Evolutionary conservation across 2,113 vertebrate genomes (phyloP), one percentile per base, ranked within the genome.

Genomic region (Myotis yumanensis): DNA sequence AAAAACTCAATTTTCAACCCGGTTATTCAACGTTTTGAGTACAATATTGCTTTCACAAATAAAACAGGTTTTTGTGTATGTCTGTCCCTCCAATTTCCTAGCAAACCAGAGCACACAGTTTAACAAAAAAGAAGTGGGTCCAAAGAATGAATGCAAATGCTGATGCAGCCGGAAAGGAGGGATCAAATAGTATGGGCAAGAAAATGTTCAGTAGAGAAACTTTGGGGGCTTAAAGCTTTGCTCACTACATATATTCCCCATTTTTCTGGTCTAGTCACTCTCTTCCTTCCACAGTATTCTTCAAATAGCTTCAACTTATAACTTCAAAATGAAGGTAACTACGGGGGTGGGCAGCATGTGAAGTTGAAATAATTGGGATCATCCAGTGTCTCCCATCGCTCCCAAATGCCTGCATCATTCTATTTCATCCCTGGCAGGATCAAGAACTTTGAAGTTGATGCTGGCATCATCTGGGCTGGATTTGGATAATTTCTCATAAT

Each of bases 21-120:
- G 3, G 46, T 81, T 77, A 51, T 77, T 95, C 32, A 37, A 59
- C 30, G 37, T 59, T 90, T 92, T 90, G 48, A 66, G 54, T 89
- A 91, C 86, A 93, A 75, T 68, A 40, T 30, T 68, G 62, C 79
- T 71, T 88, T 90, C 18, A 30, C 37, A 64, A 86, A 90, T 62
- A 85, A 93, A 76, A 81, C 32, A 73, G 22, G 57, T 2, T 81
- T 48, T 52, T 51, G 11, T 62, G 2, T 86, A 46, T 62, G 5
- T 6, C 10, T 17, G 5, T 73, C 48, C 52, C 18, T 81, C 28
- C 9, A 64, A 40, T 43, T 75, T 90, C 48, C 23, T 51, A 69
- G 68, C 25, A 77, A 96, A 82, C 18, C 25, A 75, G 68, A 72
- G 9, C 12, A 18, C 25, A 76, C 3, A 57, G 17, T 89, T 77